Base-by-base conservation (phyloP, 2,113 vertebrate genomes). In the Orycteropus afer region DNA sequence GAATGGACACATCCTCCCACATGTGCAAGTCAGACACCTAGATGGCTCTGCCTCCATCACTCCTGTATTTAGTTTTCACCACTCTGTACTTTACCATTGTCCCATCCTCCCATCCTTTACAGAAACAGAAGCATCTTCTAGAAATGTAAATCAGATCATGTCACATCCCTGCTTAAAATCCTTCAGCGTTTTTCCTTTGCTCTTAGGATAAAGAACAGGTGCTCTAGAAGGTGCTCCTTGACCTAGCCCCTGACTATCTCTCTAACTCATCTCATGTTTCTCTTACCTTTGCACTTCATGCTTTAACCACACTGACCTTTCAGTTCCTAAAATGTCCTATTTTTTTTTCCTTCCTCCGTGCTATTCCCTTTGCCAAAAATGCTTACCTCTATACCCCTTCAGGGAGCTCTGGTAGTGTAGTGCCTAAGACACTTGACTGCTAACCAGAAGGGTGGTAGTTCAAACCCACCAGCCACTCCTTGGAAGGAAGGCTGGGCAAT, bases 361-460 rank as follows among this genome's bases (percentile, higher is more conserved):
- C 10, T 67, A 61, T 25, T 81, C 14, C 55, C n/a, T 86, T 83
- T 89, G 90, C 34, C 29, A 55, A 83, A 91, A 96, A 79, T 91
- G 45, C 29, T 91, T 84, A 83, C 34, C 27, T 88, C 18, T 89
- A 32, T 78, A 32, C 23, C 25, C n/a, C n/a, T n/a, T n/a, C n/a
- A n/a, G n/a, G n/a, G n/a, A n/a, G n/a, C n/a, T n/a, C n/a, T n/a
- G n/a, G n/a, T n/a, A n/a, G n/a, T n/a, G n/a, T n/a, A n/a, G n/a
- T n/a, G n/a, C n/a, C n/a, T n/a, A n/a, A n/a, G n/a, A n/a, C n/a
- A n/a, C n/a, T n/a, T n/a, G n/a, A n/a, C n/a, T n/a, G n/a, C n/a
- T n/a, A n/a, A n/a, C n/a, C n/a, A n/a, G n/a, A n/a, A n/a, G n/a
- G n/a, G n/a, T n/a, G n/a, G n/a, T n/a, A n/a, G n/a, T n/a, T n/a